phyloP scores from a whole-genome alignment of 92 coral and sea anemone species.

The Bergia sp. region DNA sequence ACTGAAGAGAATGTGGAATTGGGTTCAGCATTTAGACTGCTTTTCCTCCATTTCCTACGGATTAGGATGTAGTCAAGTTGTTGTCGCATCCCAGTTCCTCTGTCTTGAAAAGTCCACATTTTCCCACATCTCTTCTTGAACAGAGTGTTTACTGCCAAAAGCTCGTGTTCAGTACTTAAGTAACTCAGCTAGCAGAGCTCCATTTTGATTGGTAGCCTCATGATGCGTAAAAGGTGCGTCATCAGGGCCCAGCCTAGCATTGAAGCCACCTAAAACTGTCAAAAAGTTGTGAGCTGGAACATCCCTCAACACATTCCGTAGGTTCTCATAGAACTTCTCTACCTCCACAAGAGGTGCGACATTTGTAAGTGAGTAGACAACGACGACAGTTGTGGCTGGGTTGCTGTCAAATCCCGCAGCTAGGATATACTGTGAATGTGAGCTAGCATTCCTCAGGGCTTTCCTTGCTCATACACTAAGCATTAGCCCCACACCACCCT shows the following conservation, averaged over 20 bases:
- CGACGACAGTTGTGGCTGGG: background rate
- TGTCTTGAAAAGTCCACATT: conserved; percentile 42
- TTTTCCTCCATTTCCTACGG: conserved; percentile 54
- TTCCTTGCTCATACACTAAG: background rate
- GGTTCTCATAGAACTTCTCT: background rate
- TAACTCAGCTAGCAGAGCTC: conserved; percentile 27
- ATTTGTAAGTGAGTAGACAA: conserved; percentile 17
- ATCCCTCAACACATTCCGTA: background rate
- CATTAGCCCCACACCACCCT: conserved; percentile 10
- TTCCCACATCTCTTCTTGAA: conserved; percentile 47
- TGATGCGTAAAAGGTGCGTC: conserved; percentile 34
- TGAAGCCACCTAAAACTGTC: background rate
- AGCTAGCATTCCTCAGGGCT: background rate
- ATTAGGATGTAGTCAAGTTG: conserved; percentile 56
- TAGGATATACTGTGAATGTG: too few species aligned
- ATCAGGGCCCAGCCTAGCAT: conserved; percentile 18
- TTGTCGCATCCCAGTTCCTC: conserved; percentile 13
- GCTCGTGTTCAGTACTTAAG: conserved; percentile 32
- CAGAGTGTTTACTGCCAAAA: conserved; percentile 38
- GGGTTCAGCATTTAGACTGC: conserved; percentile 44
- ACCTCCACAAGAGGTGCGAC: background rate
- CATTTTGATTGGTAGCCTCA: conserved; percentile 51
- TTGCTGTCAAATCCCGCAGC: conserved; percentile 4
- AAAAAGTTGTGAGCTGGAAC: conserved; percentile 28
- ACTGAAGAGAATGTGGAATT: conserved; percentile 20